Percentiles rank a stretch among this genome's conserved stretches.
These are phyloP conservation scores for Formica selysi DNA, from an alignment of 1,140 invertebrate species.

Conservation along the genomic window DNA sequence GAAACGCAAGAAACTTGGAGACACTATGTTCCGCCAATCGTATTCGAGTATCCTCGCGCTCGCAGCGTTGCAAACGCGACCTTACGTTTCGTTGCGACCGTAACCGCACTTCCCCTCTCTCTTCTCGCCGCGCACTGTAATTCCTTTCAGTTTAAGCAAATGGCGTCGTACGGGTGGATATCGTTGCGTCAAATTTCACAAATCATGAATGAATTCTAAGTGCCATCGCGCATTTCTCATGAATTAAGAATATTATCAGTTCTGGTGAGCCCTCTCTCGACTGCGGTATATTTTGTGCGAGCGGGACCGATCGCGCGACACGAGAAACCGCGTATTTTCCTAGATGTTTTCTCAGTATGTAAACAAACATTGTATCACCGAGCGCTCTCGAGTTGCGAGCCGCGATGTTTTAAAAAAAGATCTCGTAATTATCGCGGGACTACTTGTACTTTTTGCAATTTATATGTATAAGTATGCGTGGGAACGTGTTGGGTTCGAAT, in stretches of 20 bases:
- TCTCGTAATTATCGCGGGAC: neutral
- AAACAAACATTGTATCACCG: slow-evolving; percentile 83
- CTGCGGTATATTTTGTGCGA: slow-evolving; percentile 47
- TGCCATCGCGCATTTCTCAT: slow-evolving; percentile 77
- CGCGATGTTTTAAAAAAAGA: neutral
- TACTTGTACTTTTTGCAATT: neutral
- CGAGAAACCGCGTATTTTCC: slow-evolving; percentile 61
- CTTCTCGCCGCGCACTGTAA: slow-evolving; percentile 9
- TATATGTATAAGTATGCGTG: neutral
- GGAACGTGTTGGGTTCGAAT: neutral
- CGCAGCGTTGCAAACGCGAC: too few species aligned
- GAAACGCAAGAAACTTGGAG: neutral
- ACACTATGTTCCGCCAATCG: neutral
- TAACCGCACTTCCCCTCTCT: slow-evolving; percentile 11
- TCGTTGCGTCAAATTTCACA: slow-evolving; percentile 84
- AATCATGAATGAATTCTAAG: slow-evolving; percentile 86
- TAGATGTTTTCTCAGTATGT: slow-evolving; percentile 80
- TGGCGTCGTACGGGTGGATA: slow-evolving; percentile 86
- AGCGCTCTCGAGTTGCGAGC: slow-evolving; percentile 64
- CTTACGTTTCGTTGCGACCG: slow-evolving; percentile 19
- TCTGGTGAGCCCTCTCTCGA: slow-evolving; percentile 77
- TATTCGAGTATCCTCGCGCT: neutral
- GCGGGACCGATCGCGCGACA: neutral
- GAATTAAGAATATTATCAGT: slow-evolving; percentile 76
- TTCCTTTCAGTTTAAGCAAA: slow-evolving; percentile 82